These are phyloP conservation scores for Anabas testudineus DNA, from an alignment of 2,797 vertebrate genomes.

Conservation along the genomic window DNA sequence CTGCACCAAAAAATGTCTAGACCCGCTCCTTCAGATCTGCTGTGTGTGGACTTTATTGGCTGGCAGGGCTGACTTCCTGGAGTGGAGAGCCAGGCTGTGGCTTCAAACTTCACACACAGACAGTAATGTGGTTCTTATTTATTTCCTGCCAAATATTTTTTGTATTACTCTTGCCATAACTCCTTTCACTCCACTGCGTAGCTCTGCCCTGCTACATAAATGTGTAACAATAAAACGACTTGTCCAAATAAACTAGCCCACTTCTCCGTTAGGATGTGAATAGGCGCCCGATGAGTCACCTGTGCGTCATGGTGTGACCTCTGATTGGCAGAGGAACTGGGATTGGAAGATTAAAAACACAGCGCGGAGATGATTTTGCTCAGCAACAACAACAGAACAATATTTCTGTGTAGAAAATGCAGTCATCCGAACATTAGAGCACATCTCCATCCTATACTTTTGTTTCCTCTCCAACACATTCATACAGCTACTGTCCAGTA, in stretches of 20 bases:
- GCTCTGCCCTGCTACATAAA: neutral
- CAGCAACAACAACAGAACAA: neutral
- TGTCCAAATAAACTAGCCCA: neutral
- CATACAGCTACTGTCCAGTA: neutral
- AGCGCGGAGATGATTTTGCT: neutral
- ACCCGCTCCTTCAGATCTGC: too few relatives aligned
- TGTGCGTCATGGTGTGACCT: neutral
- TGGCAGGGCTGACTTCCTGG: too few relatives aligned
- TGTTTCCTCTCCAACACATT: neutral
- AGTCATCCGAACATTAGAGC: too few relatives aligned
- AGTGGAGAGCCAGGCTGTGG: too few relatives aligned
- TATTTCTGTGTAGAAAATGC: too few relatives aligned
- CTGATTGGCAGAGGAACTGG: neutral
- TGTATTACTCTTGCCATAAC: neutral
- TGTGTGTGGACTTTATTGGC: too few relatives aligned
- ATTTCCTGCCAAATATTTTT: neutral
- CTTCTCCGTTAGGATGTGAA: neutral
- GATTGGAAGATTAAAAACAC: slow-evolving; percentile 1
- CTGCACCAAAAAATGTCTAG: too few relatives aligned
- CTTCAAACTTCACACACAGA: neutral
- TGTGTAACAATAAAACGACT: neutral
- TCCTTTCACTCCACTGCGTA: neutral
- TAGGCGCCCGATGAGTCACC: neutral
- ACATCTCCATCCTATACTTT: too few relatives aligned
- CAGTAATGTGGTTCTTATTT: neutral